Base-by-base conservation (phyloP, 1,140 invertebrate species). In the Pseudomyrmex concolor region DNA sequence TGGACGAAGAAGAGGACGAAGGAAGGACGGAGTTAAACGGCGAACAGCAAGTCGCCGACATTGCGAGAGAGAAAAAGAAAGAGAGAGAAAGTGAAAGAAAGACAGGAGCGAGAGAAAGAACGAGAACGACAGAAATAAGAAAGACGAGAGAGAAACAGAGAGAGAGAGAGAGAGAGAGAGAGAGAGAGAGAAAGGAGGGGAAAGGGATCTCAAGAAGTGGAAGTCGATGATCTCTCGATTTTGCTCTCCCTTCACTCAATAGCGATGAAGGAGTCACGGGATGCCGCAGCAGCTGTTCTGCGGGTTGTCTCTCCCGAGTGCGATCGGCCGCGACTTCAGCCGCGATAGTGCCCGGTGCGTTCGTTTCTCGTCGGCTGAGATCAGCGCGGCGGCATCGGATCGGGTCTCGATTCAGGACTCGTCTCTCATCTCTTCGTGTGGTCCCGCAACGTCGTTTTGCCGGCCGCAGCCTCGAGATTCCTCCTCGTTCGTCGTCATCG, bases 171-270 rank as follows among this genome's bases (percentile, higher is more conserved):
- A 72, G 25, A 50, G 34, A n/a, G 5, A 60, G 15, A 51, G 22
- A 22, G 48, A 73, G 54, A 60, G 63, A 72, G 71, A 74, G 78
- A 71, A 60, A 57, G 67, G 84, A 83, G 84, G 82, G 72, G 74
- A 73, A 67, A 84, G 68, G 55, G 50, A 71, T 34, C 48, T 73
- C 63, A 62, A 80, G 85, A 71, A 90, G 88, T 87, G 83, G 87
- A 86, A 85, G 87, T 90, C 90, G 91, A 91, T 91, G 89, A 91
- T 91, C 90, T 91, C 90, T 91, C 88, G 87, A 89, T 89, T 90
- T 88, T 80, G 84, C 83, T 84, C 86, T 89, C 91, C 87, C 89
- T 90, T 84, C 86, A 86, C 89, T 86, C 73, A 88, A 91, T 89
- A 84, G 84, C 87, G 88, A 86, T 72, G 87, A 90, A 86, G 76